A percentile compares a stretch with the other conserved stretches of the same genome.
These are phyloP conservation scores for Lutjanus erythropterus DNA, from an alignment of 2,113 vertebrate genomes.

Conservation along the genomic window DNA sequence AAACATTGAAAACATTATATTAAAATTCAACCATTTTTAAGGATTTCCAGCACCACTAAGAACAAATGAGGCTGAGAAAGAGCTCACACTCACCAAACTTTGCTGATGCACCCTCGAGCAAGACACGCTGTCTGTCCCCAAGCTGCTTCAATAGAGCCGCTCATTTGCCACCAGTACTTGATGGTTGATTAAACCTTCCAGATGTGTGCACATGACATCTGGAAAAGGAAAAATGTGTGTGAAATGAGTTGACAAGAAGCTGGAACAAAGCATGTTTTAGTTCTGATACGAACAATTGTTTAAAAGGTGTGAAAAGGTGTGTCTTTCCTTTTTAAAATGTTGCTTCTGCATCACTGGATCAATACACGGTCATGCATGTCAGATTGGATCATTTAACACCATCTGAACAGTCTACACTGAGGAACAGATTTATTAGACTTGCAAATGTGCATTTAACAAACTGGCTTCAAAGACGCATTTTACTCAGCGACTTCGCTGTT, in stretches of 20 bases:
- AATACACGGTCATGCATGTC: slow-evolving; percentile 14
- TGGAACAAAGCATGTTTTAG: background rate
- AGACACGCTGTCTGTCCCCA: background rate
- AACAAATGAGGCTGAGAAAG: background rate
- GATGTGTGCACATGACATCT: background rate
- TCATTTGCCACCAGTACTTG: background rate
- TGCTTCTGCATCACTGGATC: slow-evolving; percentile 19
- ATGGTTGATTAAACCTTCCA: background rate
- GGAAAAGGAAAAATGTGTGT: background rate
- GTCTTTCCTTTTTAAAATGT: no score
- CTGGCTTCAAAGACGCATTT: slow-evolving; percentile 30
- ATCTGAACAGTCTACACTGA: slow-evolving; percentile 18
- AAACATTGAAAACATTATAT: no score
- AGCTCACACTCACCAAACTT: background rate
- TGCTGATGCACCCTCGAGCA: background rate
- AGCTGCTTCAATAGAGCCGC: slow-evolving; percentile 1
- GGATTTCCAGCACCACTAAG: no score
- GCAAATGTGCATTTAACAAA: slow-evolving; percentile 23
- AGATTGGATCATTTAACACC: slow-evolving; percentile 35
- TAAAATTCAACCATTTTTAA: no score
- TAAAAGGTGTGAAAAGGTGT: no score
- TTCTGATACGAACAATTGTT: background rate
- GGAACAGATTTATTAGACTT: slow-evolving; percentile 31
- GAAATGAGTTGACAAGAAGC: background rate
- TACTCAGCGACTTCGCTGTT: background rate